Evolutionary conservation across 2,888 invertebrate species (phyloP).

Genomic region (Hirtodrosophila histrioides): DNA sequence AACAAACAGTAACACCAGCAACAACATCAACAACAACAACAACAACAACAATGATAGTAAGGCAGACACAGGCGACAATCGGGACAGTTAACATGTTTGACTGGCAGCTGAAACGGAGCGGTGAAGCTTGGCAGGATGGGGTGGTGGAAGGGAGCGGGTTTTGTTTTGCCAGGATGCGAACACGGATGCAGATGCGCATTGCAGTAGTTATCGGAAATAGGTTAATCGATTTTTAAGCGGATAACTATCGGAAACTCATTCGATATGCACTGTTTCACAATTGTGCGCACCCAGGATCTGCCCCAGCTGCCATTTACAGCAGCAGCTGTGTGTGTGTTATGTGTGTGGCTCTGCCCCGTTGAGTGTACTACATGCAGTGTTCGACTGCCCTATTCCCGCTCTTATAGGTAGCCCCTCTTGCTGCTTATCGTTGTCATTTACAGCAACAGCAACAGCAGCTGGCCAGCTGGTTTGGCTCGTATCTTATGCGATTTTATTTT

Average conservation of each 20-base stretch:
- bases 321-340: no score
- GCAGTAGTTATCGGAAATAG: slow-evolving; percentile 83
- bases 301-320: not conserved
- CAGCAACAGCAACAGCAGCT: slow-evolving; percentile 31
- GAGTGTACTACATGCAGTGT: slow-evolving; percentile 13
- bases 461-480: slow-evolving; percentile 19
- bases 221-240: slow-evolving; percentile 83
- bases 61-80: slow-evolving; percentile 35
- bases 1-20: slow-evolving; percentile 6
- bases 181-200: slow-evolving; percentile 75
- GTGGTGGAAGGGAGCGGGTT: not conserved
- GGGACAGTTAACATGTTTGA: slow-evolving; percentile 70
- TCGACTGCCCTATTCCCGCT: not conserved
- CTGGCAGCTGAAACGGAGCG: slow-evolving; percentile 44
- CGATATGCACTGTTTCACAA: slow-evolving; percentile 80
- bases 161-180: slow-evolving; percentile 9
- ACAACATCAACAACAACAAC: slow-evolving; percentile 30
- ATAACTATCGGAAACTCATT: slow-evolving; percentile 81
- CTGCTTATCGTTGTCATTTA: slow-evolving; percentile 61
- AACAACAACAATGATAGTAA: slow-evolving; percentile 40
- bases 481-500: slow-evolving; percentile 60
- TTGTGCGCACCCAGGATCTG: slow-evolving; percentile 8
- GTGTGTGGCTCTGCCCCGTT: slow-evolving; percentile 21
- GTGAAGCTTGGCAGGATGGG: not conserved
- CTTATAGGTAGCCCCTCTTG: not conserved